phyloP scores from a whole-genome alignment of 2,113 vertebrate genomes.

The Delphinus delphis region DNA sequence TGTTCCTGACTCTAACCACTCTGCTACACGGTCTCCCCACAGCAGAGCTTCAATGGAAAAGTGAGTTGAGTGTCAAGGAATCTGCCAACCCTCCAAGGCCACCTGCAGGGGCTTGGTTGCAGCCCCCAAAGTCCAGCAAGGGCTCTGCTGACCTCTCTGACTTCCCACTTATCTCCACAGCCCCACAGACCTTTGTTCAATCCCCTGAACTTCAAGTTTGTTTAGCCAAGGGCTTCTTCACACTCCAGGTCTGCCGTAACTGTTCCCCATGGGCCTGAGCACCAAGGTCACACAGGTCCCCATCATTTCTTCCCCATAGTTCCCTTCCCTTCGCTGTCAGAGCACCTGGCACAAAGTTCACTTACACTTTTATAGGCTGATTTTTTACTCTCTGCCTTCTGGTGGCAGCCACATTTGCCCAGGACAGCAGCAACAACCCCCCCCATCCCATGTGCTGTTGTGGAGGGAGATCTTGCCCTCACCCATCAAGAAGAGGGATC shows the following conservation, averaged over 20 bases:
- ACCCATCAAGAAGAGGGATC: background rate
- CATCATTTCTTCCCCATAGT: background rate
- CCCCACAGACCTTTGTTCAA: background rate
- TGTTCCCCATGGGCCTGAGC: background rate
- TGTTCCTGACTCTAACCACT: background rate
- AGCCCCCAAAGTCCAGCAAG: background rate
- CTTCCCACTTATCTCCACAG: fast-evolving
- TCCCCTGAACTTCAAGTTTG: no score
- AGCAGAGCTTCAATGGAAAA: background rate
- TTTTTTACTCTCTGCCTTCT: background rate
- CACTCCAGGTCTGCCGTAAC: no score
- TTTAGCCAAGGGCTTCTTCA: no score
- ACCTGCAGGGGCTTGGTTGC: fast-evolving
- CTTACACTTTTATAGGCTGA: fast-evolving
- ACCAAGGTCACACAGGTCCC: fast-evolving
- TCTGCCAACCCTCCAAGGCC: background rate
- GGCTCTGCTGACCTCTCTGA: background rate
- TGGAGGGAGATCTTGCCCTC: background rate
- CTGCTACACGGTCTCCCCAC: background rate
- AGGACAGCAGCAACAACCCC: background rate
- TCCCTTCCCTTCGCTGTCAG: background rate
- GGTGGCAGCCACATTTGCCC: background rate
- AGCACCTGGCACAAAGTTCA: fast-evolving
- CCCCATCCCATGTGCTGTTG: background rate
- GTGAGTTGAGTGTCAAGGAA: background rate